Conservation (phyloP, 2,113 vertebrate genomes). For the Lophius piscatorius region DNA sequence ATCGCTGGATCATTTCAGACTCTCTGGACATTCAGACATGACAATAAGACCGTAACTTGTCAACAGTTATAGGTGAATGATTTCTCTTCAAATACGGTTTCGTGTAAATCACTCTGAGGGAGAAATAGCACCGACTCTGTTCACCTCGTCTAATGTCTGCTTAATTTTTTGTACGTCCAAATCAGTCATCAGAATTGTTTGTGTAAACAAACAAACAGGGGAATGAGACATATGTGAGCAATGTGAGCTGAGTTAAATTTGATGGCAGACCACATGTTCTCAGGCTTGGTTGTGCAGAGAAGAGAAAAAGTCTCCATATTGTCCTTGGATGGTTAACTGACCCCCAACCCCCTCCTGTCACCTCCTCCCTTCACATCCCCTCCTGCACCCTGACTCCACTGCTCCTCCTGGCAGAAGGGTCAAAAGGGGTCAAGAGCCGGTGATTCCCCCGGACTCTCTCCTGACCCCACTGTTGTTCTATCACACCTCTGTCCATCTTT, state of each 20-base stretch:
- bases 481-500: constrained; percentile 17
- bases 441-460: constrained; percentile 30
- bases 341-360: constrained; percentile 17
- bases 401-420: constrained; percentile 43
- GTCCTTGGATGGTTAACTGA: constrained; percentile 30
- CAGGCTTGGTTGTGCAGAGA: not conserved
- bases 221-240: not conserved
- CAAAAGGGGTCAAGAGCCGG: constrained; percentile 53
- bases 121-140: too few relatives aligned
- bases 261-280: not conserved
- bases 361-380: not conserved
- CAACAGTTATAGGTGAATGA: not conserved
- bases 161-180: too few relatives aligned
- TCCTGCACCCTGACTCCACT: constrained; percentile 22
- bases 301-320: constrained; percentile 10
- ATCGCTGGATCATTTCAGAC: constrained; percentile 13
- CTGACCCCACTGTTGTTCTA: constrained; percentile 23
- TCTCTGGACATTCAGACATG: not conserved
- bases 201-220: constrained; percentile 4
- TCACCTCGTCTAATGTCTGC: too few relatives aligned
- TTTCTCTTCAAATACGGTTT: constrained; percentile 7
- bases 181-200: not conserved
- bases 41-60: not conserved
- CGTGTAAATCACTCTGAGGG: too few relatives aligned
- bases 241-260: not conserved